These are phyloP conservation scores for Ips typographus DNA, from an alignment of 1,140 invertebrate genomes.

Conservation along the genomic window DNA sequence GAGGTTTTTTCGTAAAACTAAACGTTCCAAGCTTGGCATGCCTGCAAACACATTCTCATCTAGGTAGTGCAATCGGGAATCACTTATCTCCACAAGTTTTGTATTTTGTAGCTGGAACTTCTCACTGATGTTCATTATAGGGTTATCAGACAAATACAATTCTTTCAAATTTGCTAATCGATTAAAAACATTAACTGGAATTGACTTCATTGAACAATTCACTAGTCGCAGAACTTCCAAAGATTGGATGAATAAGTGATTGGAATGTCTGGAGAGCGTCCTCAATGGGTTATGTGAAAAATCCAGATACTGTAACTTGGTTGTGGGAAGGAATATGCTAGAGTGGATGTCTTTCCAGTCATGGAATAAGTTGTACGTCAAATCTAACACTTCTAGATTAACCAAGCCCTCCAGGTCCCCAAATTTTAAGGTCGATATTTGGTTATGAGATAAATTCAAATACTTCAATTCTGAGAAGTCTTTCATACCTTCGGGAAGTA, in stretches of 20 bases:
- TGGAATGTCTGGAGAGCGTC: conserved; percentile 32
- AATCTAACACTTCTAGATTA: conserved; percentile 55
- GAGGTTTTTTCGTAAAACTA: conserved; percentile 59
- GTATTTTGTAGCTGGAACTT: conserved; percentile 56
- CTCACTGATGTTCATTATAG: conserved; percentile 52
- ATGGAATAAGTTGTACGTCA: conserved; percentile 58
- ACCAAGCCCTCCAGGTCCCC: conserved; percentile 55
- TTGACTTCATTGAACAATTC: conserved; percentile 56
- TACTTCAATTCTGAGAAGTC: conserved; percentile 53
- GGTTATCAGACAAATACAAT: conserved; percentile 58
- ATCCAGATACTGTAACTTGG: conserved; percentile 56
- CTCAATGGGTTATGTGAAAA: conserved; percentile 56
- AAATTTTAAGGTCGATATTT: conserved; percentile 54
- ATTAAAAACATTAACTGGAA: conserved; percentile 56
- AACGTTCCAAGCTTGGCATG: conserved; percentile 54
- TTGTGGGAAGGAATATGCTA: conserved; percentile 29
- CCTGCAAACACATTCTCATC: conserved; percentile 54
- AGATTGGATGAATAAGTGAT: conserved; percentile 37
- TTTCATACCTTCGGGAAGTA: conserved; percentile 55
- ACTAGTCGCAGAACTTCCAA: conserved; percentile 35
- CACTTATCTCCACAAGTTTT: conserved; percentile 58
- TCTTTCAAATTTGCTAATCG: conserved; percentile 56
- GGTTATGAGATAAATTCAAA: conserved; percentile 60
- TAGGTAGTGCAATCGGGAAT: conserved; percentile 56
- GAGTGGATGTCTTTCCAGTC: conserved; percentile 56